These are phyloP conservation scores for Meteorus sp. DNA, from an alignment of 1,140 invertebrate species.

Conservation along the genomic window DNA sequence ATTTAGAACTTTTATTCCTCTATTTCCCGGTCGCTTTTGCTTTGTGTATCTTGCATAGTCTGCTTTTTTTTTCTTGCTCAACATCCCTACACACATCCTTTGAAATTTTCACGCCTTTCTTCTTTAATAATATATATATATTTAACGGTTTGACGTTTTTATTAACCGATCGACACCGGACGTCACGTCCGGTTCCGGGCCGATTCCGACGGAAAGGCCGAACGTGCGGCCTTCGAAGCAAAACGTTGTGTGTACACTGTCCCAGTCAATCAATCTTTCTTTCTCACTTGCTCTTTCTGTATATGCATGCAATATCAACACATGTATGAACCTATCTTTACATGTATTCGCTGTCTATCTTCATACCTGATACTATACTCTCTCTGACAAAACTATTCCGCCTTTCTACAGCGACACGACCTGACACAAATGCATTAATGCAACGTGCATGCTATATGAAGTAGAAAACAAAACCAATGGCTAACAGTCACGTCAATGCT, in stretches of 20 bases:
- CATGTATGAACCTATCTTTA: neutral
- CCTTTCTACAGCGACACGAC: neutral
- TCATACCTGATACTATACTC: neutral
- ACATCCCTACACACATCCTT: neutral
- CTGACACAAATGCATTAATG: slow-evolving; percentile 28
- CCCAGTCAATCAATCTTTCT: neutral
- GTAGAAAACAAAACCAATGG: too few species aligned
- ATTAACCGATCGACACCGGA: slow-evolving; percentile 15
- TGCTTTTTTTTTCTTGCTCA: neutral
- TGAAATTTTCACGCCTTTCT: neutral
- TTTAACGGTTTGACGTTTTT: slow-evolving; percentile 15
- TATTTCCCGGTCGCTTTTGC: too few species aligned
- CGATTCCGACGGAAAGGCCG: slow-evolving; percentile 25
- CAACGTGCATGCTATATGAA: neutral
- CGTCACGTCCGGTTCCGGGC: slow-evolving; percentile 31
- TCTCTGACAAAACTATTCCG: neutral
- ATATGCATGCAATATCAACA: neutral
- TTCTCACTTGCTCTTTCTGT: neutral
- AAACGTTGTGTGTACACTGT: neutral
- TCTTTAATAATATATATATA: neutral
- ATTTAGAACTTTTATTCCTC: neutral
- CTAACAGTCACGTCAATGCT: too few species aligned
- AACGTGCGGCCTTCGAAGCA: slow-evolving; percentile 23
- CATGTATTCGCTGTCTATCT: neutral
- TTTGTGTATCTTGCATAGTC: too few species aligned